Percentiles rank a stretch among this genome's conserved stretches.
Evolutionary conservation across 2,113 vertebrate species (phyloP).

Genomic region (Rafetus swinhoei): DNA sequence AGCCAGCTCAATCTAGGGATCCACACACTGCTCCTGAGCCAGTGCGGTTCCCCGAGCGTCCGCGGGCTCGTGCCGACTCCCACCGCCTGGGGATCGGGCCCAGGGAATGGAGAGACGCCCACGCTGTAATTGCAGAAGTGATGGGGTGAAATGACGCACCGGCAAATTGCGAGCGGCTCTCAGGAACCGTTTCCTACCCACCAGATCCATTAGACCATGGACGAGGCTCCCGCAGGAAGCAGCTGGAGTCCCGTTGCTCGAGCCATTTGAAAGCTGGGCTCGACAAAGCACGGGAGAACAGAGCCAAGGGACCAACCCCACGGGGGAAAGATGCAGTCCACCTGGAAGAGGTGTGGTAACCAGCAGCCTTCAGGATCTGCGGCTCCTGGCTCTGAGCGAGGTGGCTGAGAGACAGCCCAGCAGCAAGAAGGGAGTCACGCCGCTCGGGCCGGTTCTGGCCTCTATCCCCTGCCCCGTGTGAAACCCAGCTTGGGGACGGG

Average conservation of each 20-base stretch:
- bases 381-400: not conserved
- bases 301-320: not conserved
- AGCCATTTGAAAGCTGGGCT: slow-evolving; percentile 21
- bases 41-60: not conserved
- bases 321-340: not conserved
- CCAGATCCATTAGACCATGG: not conserved
- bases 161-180: not conserved
- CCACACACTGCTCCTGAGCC: not conserved
- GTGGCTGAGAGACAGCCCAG: not conserved
- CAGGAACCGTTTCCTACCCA: slow-evolving; percentile 7
- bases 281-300: not conserved
- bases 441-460: not conserved
- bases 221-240: slow-evolving; percentile 2
- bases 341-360: not conserved
- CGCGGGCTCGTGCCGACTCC: not conserved
- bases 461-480: not conserved
- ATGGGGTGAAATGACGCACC: not conserved
- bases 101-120: not conserved
- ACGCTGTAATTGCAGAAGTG: not conserved
- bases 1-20: not conserved
- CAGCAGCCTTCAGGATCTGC: not conserved
- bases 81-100: not conserved
- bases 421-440: not conserved
- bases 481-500: not conserved
- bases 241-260: not conserved